These are phyloP conservation scores for Phataginus tricuspis DNA, from an alignment of 2,797 vertebrate genomes.

Conservation along the genomic window DNA sequence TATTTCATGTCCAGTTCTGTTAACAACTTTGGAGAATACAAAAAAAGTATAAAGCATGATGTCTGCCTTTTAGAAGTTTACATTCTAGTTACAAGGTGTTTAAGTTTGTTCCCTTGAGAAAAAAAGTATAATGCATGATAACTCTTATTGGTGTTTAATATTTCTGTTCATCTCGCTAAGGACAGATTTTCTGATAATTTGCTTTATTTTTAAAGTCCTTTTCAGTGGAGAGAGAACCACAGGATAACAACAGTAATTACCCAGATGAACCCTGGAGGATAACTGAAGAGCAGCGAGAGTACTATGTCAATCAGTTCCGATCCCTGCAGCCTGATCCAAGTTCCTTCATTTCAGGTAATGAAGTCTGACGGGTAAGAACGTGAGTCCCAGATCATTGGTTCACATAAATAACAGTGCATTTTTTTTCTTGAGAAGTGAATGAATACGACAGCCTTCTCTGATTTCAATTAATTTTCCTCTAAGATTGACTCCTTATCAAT, in stretches of 20 bases:
- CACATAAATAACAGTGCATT: background rate
- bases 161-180: slow-evolving; percentile 24
- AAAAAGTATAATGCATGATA: slow-evolving; percentile 8
- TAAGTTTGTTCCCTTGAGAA: slow-evolving; percentile 27
- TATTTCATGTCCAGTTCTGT: slow-evolving; percentile 42
- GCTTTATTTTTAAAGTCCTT: slow-evolving; percentile 85
- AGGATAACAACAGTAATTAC: slow-evolving; percentile 86
- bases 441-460: background rate
- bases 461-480: slow-evolving; percentile 52
- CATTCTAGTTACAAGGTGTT: slow-evolving; percentile 24
- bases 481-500: slow-evolving; percentile 58
- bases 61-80: slow-evolving; percentile 20
- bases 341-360: slow-evolving; percentile 93
- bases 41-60: background rate
- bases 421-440: slow-evolving; percentile 28
- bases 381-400: background rate
- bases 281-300: slow-evolving; percentile 96
- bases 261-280: slow-evolving; percentile 97
- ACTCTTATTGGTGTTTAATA: slow-evolving; percentile 32
- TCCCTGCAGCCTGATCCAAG: slow-evolving; percentile 94
- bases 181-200: slow-evolving; percentile 49
- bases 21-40: slow-evolving; percentile 36
- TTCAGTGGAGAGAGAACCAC: slow-evolving; percentile 89
- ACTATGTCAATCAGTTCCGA: slow-evolving; percentile 96
- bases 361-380: slow-evolving; percentile 4